Evolutionary conservation across 2,113 vertebrate genomes (phyloP), one percentile per base, ranked within the genome.

Genomic region (Siphamia tubifer): DNA sequence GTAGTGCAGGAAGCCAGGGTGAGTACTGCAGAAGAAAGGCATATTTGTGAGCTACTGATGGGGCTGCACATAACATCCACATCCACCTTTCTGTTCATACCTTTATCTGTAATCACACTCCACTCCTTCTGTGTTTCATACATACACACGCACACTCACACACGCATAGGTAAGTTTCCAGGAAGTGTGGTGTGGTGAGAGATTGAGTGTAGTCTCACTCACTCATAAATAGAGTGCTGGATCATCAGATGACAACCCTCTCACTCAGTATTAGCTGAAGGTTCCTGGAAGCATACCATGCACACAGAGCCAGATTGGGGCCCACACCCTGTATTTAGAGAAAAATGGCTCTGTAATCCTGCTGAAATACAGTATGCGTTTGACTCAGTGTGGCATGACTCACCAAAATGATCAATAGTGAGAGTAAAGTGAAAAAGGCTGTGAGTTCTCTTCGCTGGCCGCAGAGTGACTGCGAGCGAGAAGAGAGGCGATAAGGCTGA

Each of bases 321-420:
- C 63, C 39, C 35, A 62, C 60, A 61, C 65, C 12, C 39, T 8
- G 31, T 12, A 16, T 38, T 55, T 56, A 34, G 44, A 56, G 42
- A 8, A 45, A 69, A 58, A 66, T 6, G 2, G 21, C 15, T 16
- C 12, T 4, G 19, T 44, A 42, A 39, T 21, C 21, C 44, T 19
- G 52, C 28, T 31, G 16, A 74, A 60, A 61, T 68, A 34, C 73
- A 40, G 58, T 68, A 43, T 55, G n/a, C 5, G 1, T 85, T 77
- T 84, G 79, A 79, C 70, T 85, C 83, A 84, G 8, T 27, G 45
- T 51, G 45, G 47, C 53, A 38, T 90, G 87, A 87, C 80, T 83
- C 87, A 83, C 60, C 71, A 31, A 72, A 64, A 34, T 79, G 72
- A 91, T 91, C 75, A 68, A 84, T 87, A 72, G 66, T 48, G 60